A percentile compares a stretch with the other conserved stretches of the same genome.
Evolutionary conservation across 1,140 invertebrate genomes (phyloP).

Genomic region (Anastrepha obliqua): DNA sequence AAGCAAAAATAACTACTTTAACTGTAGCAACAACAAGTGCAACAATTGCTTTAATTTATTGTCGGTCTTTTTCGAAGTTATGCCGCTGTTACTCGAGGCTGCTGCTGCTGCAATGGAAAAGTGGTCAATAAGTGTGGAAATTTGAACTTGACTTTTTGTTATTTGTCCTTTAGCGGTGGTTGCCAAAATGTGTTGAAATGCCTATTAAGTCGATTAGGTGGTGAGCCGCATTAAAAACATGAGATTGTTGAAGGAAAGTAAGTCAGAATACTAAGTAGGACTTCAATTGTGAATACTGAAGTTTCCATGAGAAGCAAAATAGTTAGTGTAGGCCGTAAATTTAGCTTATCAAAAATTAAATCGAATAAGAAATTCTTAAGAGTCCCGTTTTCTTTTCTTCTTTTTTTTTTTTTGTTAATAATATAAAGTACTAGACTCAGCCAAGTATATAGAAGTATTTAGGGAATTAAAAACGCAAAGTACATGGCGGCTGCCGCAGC

Average conservation of each 20-base stretch:
- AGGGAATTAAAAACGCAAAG: too few relatives aligned
- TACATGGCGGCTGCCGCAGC: too few relatives aligned
- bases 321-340: too few relatives aligned
- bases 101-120: constrained; percentile 9
- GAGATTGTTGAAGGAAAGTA: background rate
- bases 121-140: background rate
- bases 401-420: too few relatives aligned
- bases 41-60: constrained; percentile 29
- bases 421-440: too few relatives aligned
- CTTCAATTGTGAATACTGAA: too few relatives aligned
- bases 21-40: constrained; percentile 7
- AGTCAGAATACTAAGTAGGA: too few relatives aligned
- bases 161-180: background rate
- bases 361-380: too few relatives aligned
- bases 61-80: background rate
- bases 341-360: too few relatives aligned
- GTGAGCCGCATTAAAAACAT: background rate
- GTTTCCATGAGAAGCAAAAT: too few relatives aligned
- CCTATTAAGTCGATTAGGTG: constrained; percentile 29
- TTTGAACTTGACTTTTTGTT: constrained; percentile 1
- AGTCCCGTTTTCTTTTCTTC: too few relatives aligned
- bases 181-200: constrained; percentile 43
- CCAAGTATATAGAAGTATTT: too few relatives aligned
- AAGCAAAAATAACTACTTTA: background rate
- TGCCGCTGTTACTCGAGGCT: background rate